Conservation (phyloP, 2,113 vertebrate species). For the Australoheros scitulus region DNA sequence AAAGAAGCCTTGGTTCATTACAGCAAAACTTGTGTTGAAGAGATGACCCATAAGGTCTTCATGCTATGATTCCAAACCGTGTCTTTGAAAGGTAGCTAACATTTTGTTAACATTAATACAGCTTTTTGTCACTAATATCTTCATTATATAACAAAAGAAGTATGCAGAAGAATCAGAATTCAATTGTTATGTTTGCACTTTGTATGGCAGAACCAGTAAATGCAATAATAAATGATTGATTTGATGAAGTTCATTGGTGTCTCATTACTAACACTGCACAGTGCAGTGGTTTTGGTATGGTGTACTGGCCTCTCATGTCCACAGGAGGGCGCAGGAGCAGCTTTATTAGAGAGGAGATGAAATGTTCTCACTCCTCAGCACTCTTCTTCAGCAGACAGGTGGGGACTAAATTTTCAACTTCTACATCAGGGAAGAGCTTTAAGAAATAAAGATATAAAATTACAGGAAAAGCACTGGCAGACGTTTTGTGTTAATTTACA, state of each 20-base stretch:
- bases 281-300: not conserved
- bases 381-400: not conserved
- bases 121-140: constrained; percentile 54
- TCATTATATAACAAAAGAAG: not conserved
- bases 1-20: not conserved
- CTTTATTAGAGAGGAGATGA: not conserved
- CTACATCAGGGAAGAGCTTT: not conserved
- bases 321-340: constrained; percentile 36
- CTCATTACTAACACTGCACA: not conserved
- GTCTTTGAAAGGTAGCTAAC: constrained; percentile 72
- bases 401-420: not conserved
- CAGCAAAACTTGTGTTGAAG: not conserved
- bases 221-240: constrained; percentile 59
- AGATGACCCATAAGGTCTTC: constrained; percentile 5
- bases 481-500: too few relatives aligned
- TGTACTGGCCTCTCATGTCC: not conserved
- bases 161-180: constrained; percentile 5
- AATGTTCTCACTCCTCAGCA: not conserved
- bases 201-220: constrained; percentile 44
- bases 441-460: too few relatives aligned
- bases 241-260: constrained; percentile 24
- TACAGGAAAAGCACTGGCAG: too few relatives aligned
- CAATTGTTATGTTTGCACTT: constrained; percentile 51
- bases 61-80: constrained; percentile 32
- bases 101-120: constrained; percentile 29